Conservation (phyloP, 2,113 vertebrate species). For the Poeciliopsis prolifica region DNA sequence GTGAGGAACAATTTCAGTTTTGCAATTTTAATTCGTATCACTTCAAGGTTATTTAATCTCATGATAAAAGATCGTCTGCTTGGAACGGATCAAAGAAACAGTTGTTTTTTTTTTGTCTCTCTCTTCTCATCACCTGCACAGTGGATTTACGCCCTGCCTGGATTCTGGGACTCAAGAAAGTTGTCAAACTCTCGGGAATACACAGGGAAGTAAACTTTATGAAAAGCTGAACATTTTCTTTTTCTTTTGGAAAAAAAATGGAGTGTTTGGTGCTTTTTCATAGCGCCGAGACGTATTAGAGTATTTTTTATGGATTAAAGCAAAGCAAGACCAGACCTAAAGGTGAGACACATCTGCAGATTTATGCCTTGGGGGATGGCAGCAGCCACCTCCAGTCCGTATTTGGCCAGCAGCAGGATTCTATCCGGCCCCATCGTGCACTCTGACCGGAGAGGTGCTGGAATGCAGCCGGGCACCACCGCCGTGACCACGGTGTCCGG, state of each 20-base stretch:
- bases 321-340: slow-evolving; percentile 54
- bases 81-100: slow-evolving; percentile 19
- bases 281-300: neutral
- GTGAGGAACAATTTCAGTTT: slow-evolving; percentile 25
- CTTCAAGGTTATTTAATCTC: slow-evolving; percentile 1
- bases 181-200: slow-evolving; percentile 50
- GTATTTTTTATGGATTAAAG: slow-evolving; percentile 72
- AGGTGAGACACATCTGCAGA: slow-evolving; percentile 46
- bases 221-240: neutral
- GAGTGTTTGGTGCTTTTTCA: slow-evolving; percentile 33
- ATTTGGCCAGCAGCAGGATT: slow-evolving; percentile 89
- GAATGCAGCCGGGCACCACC: slow-evolving; percentile 87
- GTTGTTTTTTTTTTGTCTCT: neutral
- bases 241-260: neutral
- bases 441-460: slow-evolving; percentile 85
- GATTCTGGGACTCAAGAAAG: slow-evolving; percentile 56
- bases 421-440: slow-evolving; percentile 88
- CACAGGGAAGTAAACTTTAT: neutral
- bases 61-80: neutral
- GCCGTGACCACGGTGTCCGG: slow-evolving; percentile 86
- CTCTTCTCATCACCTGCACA: neutral
- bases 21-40: neutral
- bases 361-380: slow-evolving; percentile 86
- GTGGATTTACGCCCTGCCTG: slow-evolving; percentile 64
- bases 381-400: slow-evolving; percentile 91